phyloP scores from a whole-genome alignment of 2,113 vertebrate genomes.

The Trogon melanurus region DNA sequence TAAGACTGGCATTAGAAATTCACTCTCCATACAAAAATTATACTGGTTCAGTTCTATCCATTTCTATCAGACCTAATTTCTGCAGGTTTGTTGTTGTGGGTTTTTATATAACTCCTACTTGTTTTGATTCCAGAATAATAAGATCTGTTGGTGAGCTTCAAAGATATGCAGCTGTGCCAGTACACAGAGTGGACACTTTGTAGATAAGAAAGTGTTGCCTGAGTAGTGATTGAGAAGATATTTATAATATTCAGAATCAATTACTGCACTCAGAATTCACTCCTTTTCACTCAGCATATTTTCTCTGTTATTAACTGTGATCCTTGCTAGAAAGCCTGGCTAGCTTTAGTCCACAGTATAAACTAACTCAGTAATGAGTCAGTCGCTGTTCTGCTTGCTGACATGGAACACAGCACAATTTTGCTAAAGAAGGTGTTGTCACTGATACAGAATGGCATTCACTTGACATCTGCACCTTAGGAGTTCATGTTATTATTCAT shows the following conservation, averaged over 20 bases:
- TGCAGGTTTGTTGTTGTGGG: neutral
- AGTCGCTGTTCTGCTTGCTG: neutral
- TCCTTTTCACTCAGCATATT: neutral
- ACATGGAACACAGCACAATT: slow-evolving; percentile 16
- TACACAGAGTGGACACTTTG: neutral
- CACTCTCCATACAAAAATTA: neutral
- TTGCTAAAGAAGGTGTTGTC: neutral
- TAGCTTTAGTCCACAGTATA: neutral
- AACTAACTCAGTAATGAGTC: neutral
- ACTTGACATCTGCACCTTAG: slow-evolving; percentile 8
- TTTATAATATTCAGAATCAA: neutral
- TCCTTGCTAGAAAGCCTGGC: neutral
- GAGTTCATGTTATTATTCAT: neutral
- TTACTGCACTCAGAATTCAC: neutral
- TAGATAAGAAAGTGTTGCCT: neutral
- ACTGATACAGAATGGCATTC: neutral
- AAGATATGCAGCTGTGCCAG: neutral
- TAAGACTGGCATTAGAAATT: neutral
- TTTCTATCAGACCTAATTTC: neutral
- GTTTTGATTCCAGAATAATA: neutral
- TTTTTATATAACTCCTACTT: neutral
- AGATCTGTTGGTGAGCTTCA: neutral
- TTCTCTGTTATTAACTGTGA: neutral
- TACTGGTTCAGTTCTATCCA: neutral
- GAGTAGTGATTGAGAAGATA: neutral